Evolutionary conservation across 2,113 vertebrate species (phyloP).

Genomic region (Macquaria australasica): DNA sequence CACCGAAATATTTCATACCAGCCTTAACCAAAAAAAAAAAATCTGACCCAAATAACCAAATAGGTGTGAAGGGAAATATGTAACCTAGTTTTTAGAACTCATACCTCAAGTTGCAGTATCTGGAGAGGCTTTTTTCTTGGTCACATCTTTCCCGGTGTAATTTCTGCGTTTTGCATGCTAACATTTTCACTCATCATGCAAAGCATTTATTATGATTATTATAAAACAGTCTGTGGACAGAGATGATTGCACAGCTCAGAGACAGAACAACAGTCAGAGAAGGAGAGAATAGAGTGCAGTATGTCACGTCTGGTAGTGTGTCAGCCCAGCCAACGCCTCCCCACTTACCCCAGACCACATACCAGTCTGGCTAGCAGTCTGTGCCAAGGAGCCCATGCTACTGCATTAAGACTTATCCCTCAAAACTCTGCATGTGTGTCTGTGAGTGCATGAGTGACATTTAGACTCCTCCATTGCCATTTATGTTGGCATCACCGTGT

Average conservation of each 20-base stretch:
- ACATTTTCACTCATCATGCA: conserved; percentile 32
- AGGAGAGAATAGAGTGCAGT: conserved; percentile 66
- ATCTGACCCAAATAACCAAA: neutral
- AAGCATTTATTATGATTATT: conserved; percentile 38
- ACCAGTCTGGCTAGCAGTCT: conserved; percentile 76
- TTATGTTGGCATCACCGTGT: conserved; percentile 78
- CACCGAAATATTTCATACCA: neutral
- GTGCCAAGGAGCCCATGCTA: conserved; percentile 74
- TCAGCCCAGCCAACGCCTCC: conserved; percentile 75
- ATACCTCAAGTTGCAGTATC: neutral
- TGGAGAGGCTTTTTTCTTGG: no score
- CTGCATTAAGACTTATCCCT: conserved; percentile 75
- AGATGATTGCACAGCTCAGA: conserved; percentile 54
- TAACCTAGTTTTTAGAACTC: neutral
- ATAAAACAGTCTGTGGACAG: conserved; percentile 48
- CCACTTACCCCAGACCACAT: conserved; percentile 79
- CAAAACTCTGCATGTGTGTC: conserved; percentile 71
- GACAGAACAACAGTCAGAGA: conserved; percentile 67
- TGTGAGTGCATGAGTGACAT: conserved; percentile 78
- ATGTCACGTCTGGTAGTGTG: conserved; percentile 77
- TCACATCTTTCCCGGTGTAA: neutral
- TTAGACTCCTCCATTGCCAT: conserved; percentile 77
- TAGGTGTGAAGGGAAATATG: neutral
- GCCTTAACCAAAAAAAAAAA: neutral
- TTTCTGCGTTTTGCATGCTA: neutral